Percentiles rank a stretch among this genome's conserved stretches.
Conservation (phyloP, 1,140 invertebrate species). For the Drosophila kanapiae region DNA sequence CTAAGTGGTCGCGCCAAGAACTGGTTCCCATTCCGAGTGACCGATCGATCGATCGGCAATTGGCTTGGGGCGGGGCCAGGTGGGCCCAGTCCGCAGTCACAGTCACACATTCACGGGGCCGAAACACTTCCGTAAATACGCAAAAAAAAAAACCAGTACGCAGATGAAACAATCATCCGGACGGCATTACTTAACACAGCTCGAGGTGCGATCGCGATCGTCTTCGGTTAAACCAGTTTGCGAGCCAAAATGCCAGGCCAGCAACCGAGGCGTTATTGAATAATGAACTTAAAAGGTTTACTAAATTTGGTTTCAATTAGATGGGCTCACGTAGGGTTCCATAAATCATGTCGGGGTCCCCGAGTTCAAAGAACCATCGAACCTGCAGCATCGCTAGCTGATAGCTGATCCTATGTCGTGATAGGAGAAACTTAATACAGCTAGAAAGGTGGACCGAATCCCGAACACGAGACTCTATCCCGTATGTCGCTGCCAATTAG, state of each 20-base stretch:
- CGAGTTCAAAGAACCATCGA: constrained; percentile 27
- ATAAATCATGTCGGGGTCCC: constrained; percentile 39
- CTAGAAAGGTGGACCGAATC: constrained; percentile 33
- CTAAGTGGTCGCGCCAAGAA: constrained; percentile 37
- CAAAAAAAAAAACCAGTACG: constrained; percentile 64
- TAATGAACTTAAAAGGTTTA: constrained; percentile 50
- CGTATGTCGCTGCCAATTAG: constrained; percentile 39
- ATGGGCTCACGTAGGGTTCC: constrained; percentile 4
- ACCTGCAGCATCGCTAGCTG: constrained; percentile 21
- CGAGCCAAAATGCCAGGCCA: constrained; percentile 19
- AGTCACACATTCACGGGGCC: constrained; percentile 23
- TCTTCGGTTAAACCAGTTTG: constrained; percentile 62
- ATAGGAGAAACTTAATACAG: constrained; percentile 51
- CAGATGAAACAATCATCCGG: constrained; percentile 60
- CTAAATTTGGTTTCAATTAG: constrained; percentile 49
- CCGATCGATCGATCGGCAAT: constrained; percentile 28
- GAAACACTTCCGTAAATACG: constrained; percentile 78
- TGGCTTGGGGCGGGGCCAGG: constrained; percentile 56
- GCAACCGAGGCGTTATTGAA: constrained; percentile 34
- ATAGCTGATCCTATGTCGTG: constrained; percentile 20
- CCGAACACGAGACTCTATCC: background rate
- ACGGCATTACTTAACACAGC: constrained; percentile 47
- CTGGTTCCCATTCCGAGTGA: constrained; percentile 37
- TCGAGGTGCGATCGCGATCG: constrained; percentile 44
- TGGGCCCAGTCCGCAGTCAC: constrained; percentile 28